Conservation (phyloP, 2,113 vertebrate genomes). For the Paraplagusia blochii region DNA sequence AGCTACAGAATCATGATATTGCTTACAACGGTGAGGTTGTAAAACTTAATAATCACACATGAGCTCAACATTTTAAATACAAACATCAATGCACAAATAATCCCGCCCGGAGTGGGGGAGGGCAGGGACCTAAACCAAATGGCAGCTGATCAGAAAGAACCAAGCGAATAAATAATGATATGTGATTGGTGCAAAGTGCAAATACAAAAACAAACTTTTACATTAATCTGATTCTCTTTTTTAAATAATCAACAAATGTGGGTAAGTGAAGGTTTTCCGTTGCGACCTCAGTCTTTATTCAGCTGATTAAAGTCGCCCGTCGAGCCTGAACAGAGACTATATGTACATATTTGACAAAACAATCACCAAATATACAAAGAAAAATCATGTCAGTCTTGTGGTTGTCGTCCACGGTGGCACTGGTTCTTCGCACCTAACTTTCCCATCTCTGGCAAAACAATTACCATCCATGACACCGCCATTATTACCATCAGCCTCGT, state of each 20-base stretch:
- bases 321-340: slow-evolving; percentile 92
- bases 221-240: slow-evolving; percentile 63
- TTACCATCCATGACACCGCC: slow-evolving; percentile 50
- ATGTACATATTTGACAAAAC: slow-evolving; percentile 99
- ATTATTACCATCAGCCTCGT: slow-evolving; percentile 58
- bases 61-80: slow-evolving; percentile 91
- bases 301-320: slow-evolving; percentile 91
- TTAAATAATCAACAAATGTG: slow-evolving; percentile 90
- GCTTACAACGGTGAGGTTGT: slow-evolving; percentile 94
- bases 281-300: slow-evolving; percentile 70
- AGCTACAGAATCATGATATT: slow-evolving; percentile 98
- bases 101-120: slow-evolving; percentile 76
- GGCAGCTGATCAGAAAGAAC: slow-evolving; percentile 85
- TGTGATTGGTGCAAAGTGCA: slow-evolving; percentile 98
- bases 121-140: slow-evolving; percentile 88
- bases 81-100: slow-evolving; percentile 96
- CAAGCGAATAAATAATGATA: slow-evolving; percentile 97
- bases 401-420: slow-evolving; percentile 66
- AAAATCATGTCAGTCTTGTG: slow-evolving; percentile 86
- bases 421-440: slow-evolving; percentile 48
- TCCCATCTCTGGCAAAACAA: slow-evolving; percentile 50
- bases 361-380: slow-evolving; percentile 98
- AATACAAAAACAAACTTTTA: slow-evolving; percentile 86
- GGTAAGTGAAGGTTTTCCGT: slow-evolving; percentile 78
- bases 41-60: slow-evolving; percentile 89